A percentile compares a stretch with the other conserved stretches of the same genome.
Evolutionary conservation across 2,888 invertebrate genomes (phyloP).

Genomic region (Tribolium freemani): DNA sequence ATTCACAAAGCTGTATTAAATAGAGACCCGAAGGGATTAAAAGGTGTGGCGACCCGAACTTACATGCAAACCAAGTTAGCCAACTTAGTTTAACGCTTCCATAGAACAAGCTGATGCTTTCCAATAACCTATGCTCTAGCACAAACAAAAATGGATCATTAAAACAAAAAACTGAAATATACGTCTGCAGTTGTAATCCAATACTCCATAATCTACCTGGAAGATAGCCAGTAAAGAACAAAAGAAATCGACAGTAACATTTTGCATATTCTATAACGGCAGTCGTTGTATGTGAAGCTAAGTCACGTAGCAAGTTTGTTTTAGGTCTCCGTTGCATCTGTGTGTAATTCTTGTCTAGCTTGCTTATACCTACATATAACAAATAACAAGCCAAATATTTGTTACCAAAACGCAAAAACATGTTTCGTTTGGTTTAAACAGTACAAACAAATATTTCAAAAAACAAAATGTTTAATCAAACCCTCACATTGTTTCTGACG

Average conservation of each 20-base stretch:
- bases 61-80: slow-evolving; percentile 28
- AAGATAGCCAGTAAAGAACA: slow-evolving; percentile 9
- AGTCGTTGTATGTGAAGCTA: neutral
- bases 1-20: slow-evolving; percentile 35
- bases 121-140: neutral
- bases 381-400: too few relatives aligned
- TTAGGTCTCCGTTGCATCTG: neutral
- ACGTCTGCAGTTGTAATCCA: slow-evolving; percentile 5
- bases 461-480: neutral
- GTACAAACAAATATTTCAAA: too few relatives aligned
- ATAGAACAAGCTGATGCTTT: slow-evolving; percentile 9
- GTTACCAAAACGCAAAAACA: too few relatives aligned
- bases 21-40: slow-evolving; percentile 34
- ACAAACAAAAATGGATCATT: neutral
- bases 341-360: slow-evolving; percentile 21
- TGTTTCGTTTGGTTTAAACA: too few relatives aligned
- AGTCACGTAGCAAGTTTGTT: neutral
- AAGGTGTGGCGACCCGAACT: slow-evolving; percentile 32
- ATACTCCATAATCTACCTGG: slow-evolving; percentile 22
- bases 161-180: slow-evolving; percentile 1
- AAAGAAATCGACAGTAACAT: slow-evolving; percentile 11
- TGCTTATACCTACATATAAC: neutral
- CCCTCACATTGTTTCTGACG: neutral
- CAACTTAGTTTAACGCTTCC: slow-evolving; percentile 22
- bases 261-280: slow-evolving; percentile 22